Conservation (phyloP, 2,797 vertebrate species). For the Pseudochirops cupreus region DNA sequence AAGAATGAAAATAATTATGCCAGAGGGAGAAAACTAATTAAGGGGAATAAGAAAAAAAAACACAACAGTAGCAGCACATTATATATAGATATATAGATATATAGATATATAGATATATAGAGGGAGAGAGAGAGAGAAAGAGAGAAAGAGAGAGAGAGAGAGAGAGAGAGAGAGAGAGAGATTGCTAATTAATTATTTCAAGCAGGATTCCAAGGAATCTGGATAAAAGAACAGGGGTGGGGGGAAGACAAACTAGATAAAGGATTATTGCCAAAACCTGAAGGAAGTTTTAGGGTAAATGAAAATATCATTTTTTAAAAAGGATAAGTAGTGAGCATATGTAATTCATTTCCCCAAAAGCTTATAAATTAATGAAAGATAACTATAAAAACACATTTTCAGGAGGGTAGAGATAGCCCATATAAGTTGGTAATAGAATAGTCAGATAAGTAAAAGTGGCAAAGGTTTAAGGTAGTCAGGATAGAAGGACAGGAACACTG, state of each 20-base stretch:
- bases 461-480: neutral
- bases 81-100: fast-evolving
- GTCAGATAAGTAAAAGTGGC: neutral
- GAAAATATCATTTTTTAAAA: neutral
- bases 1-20: neutral
- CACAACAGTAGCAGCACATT: neutral
- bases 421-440: neutral
- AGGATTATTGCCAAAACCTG: neutral
- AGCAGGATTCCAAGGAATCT: neutral
- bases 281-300: neutral
- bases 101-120: neutral
- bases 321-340: neutral
- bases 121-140: too few relatives aligned
- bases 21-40: neutral
- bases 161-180: too few relatives aligned
- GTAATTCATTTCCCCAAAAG: neutral
- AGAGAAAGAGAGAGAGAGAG: too few relatives aligned
- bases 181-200: neutral
- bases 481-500: neutral
- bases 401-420: neutral
- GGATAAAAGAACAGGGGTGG: neutral
- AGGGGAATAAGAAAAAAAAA: neutral
- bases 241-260: neutral
- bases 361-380: neutral
- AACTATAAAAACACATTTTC: neutral